Evolutionary conservation across 1,140 invertebrate species (phyloP).

Genomic region (Calycopis cecrops): DNA sequence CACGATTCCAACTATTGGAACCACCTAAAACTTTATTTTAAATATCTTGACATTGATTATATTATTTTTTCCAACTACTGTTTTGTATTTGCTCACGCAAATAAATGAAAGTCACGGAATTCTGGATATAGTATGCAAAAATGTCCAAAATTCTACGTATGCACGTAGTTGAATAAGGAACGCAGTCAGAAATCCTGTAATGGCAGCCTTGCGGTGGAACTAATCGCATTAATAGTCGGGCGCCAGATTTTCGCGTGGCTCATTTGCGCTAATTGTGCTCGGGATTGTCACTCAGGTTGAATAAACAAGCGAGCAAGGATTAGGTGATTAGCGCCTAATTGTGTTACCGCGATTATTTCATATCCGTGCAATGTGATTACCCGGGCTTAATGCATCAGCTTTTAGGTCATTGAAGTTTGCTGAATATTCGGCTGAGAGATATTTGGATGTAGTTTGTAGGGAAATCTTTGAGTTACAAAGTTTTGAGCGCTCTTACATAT

Average conservation of each 20-base stretch:
- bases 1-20: no score
- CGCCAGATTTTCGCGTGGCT: constrained; percentile 71
- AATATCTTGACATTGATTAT: no score
- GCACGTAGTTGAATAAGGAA: constrained; percentile 13
- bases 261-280: constrained; percentile 72
- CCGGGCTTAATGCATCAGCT: constrained; percentile 54
- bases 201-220: constrained; percentile 55
- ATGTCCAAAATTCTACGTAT: no score
- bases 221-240: constrained; percentile 62
- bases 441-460: no score
- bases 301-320: constrained; percentile 73
- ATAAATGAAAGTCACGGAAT: no score
- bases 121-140: no score
- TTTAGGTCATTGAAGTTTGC: constrained; percentile 9
- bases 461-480: no score
- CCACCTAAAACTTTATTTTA: no score
- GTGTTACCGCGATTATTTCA: constrained; percentile 70
- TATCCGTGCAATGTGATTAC: constrained; percentile 65
- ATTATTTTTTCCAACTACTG: no score
- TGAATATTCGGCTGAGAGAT: no score
- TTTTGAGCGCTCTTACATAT: neutral
- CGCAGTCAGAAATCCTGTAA: constrained; percentile 39
- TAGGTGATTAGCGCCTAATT: constrained; percentile 73
- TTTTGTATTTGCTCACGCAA: no score
- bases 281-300: constrained; percentile 73